Base-by-base conservation (phyloP, 2,113 vertebrate genomes). In the Gnathonemus longibarbis region DNA sequence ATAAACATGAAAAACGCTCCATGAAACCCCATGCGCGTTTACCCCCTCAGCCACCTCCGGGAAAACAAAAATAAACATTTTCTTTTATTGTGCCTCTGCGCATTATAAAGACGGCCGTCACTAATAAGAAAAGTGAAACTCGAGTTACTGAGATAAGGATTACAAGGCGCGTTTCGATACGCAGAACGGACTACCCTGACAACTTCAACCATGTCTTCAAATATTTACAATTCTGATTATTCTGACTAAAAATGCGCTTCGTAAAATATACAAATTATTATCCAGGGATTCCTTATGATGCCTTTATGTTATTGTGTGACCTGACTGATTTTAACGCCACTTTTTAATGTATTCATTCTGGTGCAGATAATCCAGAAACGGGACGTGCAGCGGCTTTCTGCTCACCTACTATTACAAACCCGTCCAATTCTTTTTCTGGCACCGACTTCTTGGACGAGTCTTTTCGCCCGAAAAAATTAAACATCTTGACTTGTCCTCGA, bases 361-460 rank as follows among this genome's bases (percentile, higher is more conserved):
- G 31, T 39, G 70, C 3, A 74, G 31, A 74, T 74, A 17, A 5
- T 31, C 13, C 27, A 74, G 31, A 74, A 84, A 85, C 17, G 27
- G 6, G 46, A 84, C 11, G 24, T 11, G 13, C 35, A 35, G 5
- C 11, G 11, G 5, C 66, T 15, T 35, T 17, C 48, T 52, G 93
- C 97, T 97, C 93, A 99, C 98, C 98, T 91, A 99, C 90, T 80
- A 99, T 93, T 90, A 99, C 97, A 93, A 99, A 99, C 88, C 97
- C 98, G 93, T 99, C 98, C 13, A 93, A 91, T 93, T 99, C 98
- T 91, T 93, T 97, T 50, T 99, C 98, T 0, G 95, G 15, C 1
- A 91, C 86, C 0, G 96, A 91, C 89, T 96, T 96, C 91, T 98
- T 98, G 5, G 97, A 96, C 1, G 95, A 91, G 86, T 99, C 98